phyloP scores from a whole-genome alignment of 2,113 vertebrate species.

The Colistium nudipinnis region DNA sequence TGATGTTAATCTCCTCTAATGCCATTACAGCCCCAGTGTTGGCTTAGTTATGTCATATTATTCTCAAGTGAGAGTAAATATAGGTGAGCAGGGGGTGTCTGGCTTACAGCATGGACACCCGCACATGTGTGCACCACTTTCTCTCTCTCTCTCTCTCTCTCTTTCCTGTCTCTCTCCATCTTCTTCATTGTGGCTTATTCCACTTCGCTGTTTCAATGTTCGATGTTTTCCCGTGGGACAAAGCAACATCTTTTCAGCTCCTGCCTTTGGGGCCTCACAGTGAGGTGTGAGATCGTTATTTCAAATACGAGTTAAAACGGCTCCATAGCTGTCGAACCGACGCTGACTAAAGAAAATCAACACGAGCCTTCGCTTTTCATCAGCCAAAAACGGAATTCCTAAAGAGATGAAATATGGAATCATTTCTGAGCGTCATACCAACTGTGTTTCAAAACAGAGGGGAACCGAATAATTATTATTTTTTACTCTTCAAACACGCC shows the following conservation, averaged over 20 bases:
- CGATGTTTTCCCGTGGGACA: constrained; percentile 10
- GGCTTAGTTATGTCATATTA: constrained; percentile 49
- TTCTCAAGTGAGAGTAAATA: constrained; percentile 40
- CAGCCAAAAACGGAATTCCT: too few species aligned
- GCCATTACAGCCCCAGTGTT: constrained; percentile 37
- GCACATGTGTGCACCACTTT: not conserved
- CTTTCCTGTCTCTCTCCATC: not conserved
- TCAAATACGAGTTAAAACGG: constrained; percentile 11
- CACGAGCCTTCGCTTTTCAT: not conserved
- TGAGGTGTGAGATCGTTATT: not conserved
- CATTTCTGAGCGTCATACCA: not conserved
- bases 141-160: not conserved
- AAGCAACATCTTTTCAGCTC: constrained; percentile 18
- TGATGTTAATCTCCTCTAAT: constrained; percentile 65
- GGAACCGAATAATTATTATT: too few species aligned
- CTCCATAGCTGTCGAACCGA: not conserved
- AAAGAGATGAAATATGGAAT: not conserved
- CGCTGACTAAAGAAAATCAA: too few species aligned
- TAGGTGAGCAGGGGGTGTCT: constrained; percentile 16
- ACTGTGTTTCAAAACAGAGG: not conserved
- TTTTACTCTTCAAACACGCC: too few species aligned
- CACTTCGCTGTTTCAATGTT: not conserved
- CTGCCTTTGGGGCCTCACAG: not conserved
- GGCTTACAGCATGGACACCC: constrained; percentile 5
- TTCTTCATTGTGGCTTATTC: not conserved